Percentiles rank a stretch among this genome's conserved stretches.
phyloP scores from a whole-genome alignment of 2,888 invertebrate species.

The Phasia obesa region DNA sequence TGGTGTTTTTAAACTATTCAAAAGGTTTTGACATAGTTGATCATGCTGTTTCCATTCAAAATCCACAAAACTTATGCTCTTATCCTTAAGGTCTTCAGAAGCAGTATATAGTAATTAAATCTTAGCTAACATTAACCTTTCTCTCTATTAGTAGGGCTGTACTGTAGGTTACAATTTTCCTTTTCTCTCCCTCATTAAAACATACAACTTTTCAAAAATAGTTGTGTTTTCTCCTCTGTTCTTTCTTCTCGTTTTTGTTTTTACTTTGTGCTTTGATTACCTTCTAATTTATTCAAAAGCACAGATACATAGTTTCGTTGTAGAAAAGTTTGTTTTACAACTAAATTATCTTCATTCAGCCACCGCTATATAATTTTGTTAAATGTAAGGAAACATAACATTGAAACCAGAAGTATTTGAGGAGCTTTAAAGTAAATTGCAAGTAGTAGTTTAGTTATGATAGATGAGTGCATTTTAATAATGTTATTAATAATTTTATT shows the following conservation, averaged over 20 bases:
- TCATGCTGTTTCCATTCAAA: too few relatives aligned
- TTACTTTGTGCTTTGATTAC: slow-evolving; percentile 16
- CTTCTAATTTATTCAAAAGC: slow-evolving; percentile 50
- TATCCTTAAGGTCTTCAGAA: too few relatives aligned
- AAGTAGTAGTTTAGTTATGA: not conserved
- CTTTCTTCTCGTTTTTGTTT: not conserved
- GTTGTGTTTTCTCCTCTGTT: not conserved
- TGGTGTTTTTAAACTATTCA: too few relatives aligned
- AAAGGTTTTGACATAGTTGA: too few relatives aligned
- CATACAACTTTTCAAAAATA: not conserved
- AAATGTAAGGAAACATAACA: not conserved
- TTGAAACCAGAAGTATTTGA: not conserved
- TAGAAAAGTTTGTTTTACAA: slow-evolving; percentile 55
- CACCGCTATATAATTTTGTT: not conserved
- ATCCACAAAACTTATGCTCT: too few relatives aligned
- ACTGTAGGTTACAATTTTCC: too few relatives aligned
- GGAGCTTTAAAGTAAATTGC: not conserved
- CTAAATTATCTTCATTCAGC: slow-evolving; percentile 19
- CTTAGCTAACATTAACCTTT: too few relatives aligned
- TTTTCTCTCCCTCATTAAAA: not conserved
- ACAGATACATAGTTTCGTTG: slow-evolving; percentile 1
- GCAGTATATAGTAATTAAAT: too few relatives aligned
- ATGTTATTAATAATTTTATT: too few relatives aligned
- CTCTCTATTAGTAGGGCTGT: too few relatives aligned
- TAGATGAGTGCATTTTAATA: not conserved